A percentile compares a stretch with the other conserved stretches of the same genome.
These are phyloP conservation scores for Vimba vimba DNA, from an alignment of 2,113 vertebrate species.

Conservation along the genomic window DNA sequence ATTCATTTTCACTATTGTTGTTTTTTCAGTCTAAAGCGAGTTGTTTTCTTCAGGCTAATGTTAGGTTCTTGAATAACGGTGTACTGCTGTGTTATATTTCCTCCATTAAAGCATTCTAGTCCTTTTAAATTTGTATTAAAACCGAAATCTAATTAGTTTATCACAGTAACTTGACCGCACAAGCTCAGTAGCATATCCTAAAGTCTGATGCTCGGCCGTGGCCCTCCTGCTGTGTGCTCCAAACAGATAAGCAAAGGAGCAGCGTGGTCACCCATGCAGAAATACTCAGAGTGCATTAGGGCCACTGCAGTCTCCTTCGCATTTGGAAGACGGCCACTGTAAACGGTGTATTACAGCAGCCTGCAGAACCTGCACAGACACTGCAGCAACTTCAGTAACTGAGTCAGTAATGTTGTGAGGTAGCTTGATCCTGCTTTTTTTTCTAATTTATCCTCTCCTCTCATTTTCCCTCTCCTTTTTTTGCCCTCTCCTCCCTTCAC, in stretches of 20 bases:
- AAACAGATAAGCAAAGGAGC: conserved; percentile 47
- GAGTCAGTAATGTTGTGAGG: conserved; percentile 37
- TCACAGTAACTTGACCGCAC: conserved; percentile 36
- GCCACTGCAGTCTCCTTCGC: conserved; percentile 39
- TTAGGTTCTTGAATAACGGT: neutral
- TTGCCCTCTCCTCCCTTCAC: neutral
- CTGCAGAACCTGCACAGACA: conserved; percentile 34
- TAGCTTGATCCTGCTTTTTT: conserved; percentile 43
- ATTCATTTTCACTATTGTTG: neutral
- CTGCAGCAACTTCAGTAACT: conserved; percentile 35
- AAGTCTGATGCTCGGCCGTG: conserved; percentile 38
- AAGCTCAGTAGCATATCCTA: conserved; percentile 36
- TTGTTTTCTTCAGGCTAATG: neutral
- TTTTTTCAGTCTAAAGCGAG: neutral
- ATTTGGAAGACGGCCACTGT: conserved; percentile 26
- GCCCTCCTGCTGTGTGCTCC: conserved; percentile 38
- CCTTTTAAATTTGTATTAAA: conserved; percentile 17
- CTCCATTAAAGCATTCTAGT: conserved; percentile 28
- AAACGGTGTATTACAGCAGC: neutral
- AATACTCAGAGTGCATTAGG: conserved; percentile 45
- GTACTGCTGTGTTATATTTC: neutral
- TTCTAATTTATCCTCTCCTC: conserved; percentile 44
- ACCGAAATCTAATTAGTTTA: conserved; percentile 32
- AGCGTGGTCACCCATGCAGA: conserved; percentile 48
- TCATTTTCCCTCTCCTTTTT: conserved; percentile 27